Base-by-base conservation (phyloP, 2,113 vertebrate species). In the Choloepus hoffmanni region DNA sequence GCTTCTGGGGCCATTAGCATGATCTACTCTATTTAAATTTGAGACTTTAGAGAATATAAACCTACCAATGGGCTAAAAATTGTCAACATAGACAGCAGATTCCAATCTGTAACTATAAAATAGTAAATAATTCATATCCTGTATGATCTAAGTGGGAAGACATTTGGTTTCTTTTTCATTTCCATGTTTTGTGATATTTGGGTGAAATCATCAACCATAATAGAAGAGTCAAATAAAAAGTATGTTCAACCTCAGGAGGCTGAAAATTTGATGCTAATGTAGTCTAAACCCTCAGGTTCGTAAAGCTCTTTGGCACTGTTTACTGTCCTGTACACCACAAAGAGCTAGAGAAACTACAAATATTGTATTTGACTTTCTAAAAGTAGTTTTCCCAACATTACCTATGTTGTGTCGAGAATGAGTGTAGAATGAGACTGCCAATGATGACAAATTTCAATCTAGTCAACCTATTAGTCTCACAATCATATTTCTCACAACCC, bases 121-220 rank as follows among this genome's bases (percentile, higher is more conserved):
- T 85, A 26, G 24, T 33, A 85, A 95, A 74, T 50, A 89, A 58
- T 58, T 83, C 67, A 62, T 53, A 21, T 79, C 33, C 50, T 53
- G 0, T 67, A 78, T 86, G 7, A 76, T 8, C 40, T 58, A 78
- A 63, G 4, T 91, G 26, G 28, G 3, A 53, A 94, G 94, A 81
- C 11, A 43, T 73, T 77, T 92, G n/a, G 40, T 79, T 73, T 85
- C 55, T 92, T 74, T 43, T 3, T 84, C 55, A 87, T 93, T 86
- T 65, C 19, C 11, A 40, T 72, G 7, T 90, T n/a, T 79, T 36
- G 40, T 74, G 86, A 90, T 77, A 95, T 8, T 91, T 24, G 94
- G 40, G 65, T 78, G 82, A 85, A 74, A 45, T 85, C 10, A 89
- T 76, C 23, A 40, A n/a, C 26, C 16, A 43, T 36, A 73, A 30